These are phyloP conservation scores for Sminthopsis crassicaudata DNA, from an alignment of 2,113 vertebrate genomes.

Conservation along the genomic window DNA sequence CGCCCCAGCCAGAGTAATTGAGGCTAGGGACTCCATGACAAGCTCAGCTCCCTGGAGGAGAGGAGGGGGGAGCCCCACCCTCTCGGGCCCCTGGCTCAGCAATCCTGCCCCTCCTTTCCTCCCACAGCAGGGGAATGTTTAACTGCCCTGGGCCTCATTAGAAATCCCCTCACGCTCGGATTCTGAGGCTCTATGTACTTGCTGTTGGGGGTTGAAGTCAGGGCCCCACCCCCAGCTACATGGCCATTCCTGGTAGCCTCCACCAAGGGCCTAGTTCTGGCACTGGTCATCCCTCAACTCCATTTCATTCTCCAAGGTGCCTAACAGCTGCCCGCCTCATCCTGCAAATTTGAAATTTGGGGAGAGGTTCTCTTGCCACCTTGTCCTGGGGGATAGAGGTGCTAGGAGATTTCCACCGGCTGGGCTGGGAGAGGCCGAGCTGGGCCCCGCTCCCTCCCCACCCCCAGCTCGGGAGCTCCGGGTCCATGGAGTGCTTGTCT, in stretches of 20 bases:
- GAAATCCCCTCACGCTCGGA: slow-evolving; percentile 75
- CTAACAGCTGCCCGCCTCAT: not conserved
- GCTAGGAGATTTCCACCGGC: not conserved
- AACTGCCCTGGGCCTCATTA: slow-evolving; percentile 75
- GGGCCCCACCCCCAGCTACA: slow-evolving; percentile 57
- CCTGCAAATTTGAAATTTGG: not conserved
- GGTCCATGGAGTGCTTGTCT: not conserved
- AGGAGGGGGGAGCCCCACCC: slow-evolving; percentile 6
- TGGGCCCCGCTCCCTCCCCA: not conserved
- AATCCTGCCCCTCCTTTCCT: not conserved
- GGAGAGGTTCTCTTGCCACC: not conserved
- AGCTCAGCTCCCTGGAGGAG: rapidly evolving
- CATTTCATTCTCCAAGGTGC: not conserved
- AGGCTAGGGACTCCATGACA: too few relatives aligned
- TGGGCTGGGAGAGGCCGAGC: not conserved
- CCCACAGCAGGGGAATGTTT: slow-evolving; percentile 72
- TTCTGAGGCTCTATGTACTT: not conserved
- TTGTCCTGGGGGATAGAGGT: not conserved
- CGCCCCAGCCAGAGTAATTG: not conserved
- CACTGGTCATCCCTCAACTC: not conserved
- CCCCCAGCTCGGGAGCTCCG: not conserved
- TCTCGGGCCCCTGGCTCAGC: not conserved
- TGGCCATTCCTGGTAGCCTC: not conserved
- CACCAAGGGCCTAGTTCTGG: not conserved
- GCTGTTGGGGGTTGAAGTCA: slow-evolving; percentile 48